Evolutionary conservation across 2,888 invertebrate species (phyloP), one percentile per base, ranked within the genome.

Genomic region (Deroplatys truncata): DNA sequence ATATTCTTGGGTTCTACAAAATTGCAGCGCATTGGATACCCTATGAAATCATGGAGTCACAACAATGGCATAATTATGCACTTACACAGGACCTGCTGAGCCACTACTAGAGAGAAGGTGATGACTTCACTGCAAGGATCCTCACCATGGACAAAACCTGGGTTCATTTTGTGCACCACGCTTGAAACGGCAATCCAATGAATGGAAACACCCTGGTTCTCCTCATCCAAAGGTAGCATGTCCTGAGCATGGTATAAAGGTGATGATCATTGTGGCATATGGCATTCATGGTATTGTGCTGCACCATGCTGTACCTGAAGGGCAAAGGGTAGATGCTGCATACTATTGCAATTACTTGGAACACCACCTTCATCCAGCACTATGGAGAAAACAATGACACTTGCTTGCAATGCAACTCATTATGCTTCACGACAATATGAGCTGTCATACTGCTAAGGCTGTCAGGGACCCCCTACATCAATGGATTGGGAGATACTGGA

Each of bases 1-100:
- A 82, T 0, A 49, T 43, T 88, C n/a, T 88, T 88, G 84, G 88
- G 28, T 84, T 88, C 84, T 28, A 28, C 88, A 88, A 88, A 88
- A 88, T 88, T 88, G 49, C 43, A 84, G 84, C 84, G 28, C 49
- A 56, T 84, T 84, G 84, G 84, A 88, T 84, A 88, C 84, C 16
- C 28, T 16, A 84, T 88, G 16, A 8, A 10, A 56, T 84, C 88
- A 43, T 43, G 10, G 84, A 88, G 56, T 43, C 35, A 20, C 28
- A 88, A 43, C 84, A 88, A 29, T 82, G 82, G 25, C 87, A 87
- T 16, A 16, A 28, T 56, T 10, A 87, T 28, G 16, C 20, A 85
- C 16, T 43, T 85, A 9, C 20, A 35, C 85, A 85, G 43, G 16
- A 84, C 16, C n/a, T 28, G 5, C 28, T 28, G 28, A 84, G n/a